phyloP scores from a whole-genome alignment of 2,888 invertebrate species.

The Aphidoletes aphidimyza region DNA sequence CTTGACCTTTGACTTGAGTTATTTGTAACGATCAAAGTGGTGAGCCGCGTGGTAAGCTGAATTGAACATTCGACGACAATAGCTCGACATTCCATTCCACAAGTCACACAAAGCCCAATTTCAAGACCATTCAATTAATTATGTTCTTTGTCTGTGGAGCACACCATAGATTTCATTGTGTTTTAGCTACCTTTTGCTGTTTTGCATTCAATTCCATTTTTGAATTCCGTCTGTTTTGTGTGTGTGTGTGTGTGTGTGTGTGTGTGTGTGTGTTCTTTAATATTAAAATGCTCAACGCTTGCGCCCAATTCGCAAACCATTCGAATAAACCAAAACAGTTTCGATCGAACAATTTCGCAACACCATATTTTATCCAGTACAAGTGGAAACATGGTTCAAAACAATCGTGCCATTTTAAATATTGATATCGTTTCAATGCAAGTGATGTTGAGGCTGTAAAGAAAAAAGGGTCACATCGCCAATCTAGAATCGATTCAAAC shows the following conservation, averaged over 20 bases:
- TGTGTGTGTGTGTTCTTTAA: too few species aligned
- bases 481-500: conserved; percentile 17
- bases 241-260: too few species aligned
- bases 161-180: background rate
- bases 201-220: background rate
- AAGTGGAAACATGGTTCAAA: background rate
- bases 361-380: background rate
- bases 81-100: background rate
- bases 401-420: conserved; percentile 4
- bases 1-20: conserved; percentile 18
- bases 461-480: conserved; percentile 14
- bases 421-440: background rate
- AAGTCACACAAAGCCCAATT: background rate
- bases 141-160: background rate
- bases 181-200: background rate
- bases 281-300: background rate
- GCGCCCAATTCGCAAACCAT: background rate
- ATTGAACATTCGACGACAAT: too few species aligned
- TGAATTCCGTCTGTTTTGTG: background rate
- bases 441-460: too few species aligned
- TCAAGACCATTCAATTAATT: conserved; percentile 32
- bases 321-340: background rate
- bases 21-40: conserved; percentile 39
- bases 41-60: background rate
- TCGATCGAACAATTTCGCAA: background rate